Conservation (phyloP, 1,140 invertebrate species). For the Drosophila asahinai region DNA sequence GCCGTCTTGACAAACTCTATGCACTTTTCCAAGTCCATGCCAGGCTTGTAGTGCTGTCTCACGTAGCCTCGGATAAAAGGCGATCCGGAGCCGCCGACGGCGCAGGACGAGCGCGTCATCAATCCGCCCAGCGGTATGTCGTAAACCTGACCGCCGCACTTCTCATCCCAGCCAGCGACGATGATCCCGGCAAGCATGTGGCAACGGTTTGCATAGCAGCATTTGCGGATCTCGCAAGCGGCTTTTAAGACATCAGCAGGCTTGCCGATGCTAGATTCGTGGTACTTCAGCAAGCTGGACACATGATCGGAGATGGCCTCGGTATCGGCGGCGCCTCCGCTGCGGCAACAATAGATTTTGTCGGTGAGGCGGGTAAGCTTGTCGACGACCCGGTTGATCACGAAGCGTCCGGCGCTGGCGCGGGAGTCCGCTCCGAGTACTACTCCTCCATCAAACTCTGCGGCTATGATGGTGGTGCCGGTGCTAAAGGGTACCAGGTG, state of each 20-base stretch:
- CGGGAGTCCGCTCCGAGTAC: no score
- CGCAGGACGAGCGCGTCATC: conserved; percentile 93
- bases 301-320: conserved; percentile 98
- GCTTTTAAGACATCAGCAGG: conserved; percentile 94
- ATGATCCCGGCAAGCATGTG: conserved; percentile 95
- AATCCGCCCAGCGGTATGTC: conserved; percentile 96
- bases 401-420: no score
- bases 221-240: conserved; percentile 95
- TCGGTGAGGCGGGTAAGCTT: no score
- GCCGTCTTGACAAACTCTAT: conserved; percentile 93
- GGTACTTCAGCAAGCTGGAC: conserved; percentile 88
- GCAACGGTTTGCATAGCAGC: conserved; percentile 98
- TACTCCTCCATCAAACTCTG: no score
- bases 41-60: conserved; percentile 93
- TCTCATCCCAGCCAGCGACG: conserved; percentile 97
- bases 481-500: no score
- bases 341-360: conserved; percentile 86
- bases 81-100: conserved; percentile 98
- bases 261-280: conserved; percentile 92
- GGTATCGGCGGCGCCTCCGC: conserved; percentile 98
- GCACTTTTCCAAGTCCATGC: conserved; percentile 94
- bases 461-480: no score
- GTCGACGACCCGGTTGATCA: no score
- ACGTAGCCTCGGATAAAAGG: conserved; percentile 98
- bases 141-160: conserved; percentile 95